Percentiles rank a stretch among this genome's conserved stretches.
phyloP scores from a whole-genome alignment of 1,140 invertebrate species.

The Xylocopa sonorina region DNA sequence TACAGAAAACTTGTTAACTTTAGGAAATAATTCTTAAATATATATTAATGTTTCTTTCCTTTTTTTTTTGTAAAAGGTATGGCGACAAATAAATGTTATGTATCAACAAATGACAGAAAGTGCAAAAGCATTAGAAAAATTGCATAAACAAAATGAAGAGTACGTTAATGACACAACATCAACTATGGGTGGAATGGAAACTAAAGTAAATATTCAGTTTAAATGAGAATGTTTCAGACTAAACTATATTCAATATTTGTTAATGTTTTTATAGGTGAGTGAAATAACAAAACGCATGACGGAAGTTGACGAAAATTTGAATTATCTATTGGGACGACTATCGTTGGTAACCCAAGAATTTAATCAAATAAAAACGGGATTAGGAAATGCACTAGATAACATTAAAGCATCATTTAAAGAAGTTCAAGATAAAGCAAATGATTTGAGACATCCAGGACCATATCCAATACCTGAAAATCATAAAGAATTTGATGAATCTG shows the following conservation, averaged over 20 bases:
- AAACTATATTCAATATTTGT: neutral
- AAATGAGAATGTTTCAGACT: neutral
- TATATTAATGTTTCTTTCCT: slow-evolving; percentile 15
- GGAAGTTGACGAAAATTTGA: slow-evolving; percentile 92
- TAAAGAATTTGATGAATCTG: slow-evolving; percentile 69
- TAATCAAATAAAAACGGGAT: slow-evolving; percentile 89
- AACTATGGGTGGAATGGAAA: slow-evolving; percentile 91
- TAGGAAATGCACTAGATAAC: slow-evolving; percentile 88
- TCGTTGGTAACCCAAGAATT: slow-evolving; percentile 93
- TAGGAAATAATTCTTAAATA: neutral
- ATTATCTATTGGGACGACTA: slow-evolving; percentile 91
- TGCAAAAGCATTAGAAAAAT: slow-evolving; percentile 87
- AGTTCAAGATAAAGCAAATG: slow-evolving; percentile 84
- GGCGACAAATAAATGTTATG: slow-evolving; percentile 94
- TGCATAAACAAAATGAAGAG: slow-evolving; percentile 90
- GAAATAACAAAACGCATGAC: slow-evolving; percentile 90
- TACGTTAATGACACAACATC: slow-evolving; percentile 92
- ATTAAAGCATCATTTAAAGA: slow-evolving; percentile 86
- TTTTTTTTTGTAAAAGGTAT: slow-evolving; percentile 82
- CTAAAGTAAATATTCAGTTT: slow-evolving; percentile 84
- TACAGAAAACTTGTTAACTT: no score
- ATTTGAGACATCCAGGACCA: slow-evolving; percentile 76
- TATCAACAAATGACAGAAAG: slow-evolving; percentile 91
- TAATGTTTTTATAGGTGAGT: slow-evolving; percentile 82
- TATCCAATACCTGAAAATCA: slow-evolving; percentile 76